Evolutionary conservation across 92 coral and sea anemone genomes (phyloP).

Genomic region (Bergia sp.): DNA sequence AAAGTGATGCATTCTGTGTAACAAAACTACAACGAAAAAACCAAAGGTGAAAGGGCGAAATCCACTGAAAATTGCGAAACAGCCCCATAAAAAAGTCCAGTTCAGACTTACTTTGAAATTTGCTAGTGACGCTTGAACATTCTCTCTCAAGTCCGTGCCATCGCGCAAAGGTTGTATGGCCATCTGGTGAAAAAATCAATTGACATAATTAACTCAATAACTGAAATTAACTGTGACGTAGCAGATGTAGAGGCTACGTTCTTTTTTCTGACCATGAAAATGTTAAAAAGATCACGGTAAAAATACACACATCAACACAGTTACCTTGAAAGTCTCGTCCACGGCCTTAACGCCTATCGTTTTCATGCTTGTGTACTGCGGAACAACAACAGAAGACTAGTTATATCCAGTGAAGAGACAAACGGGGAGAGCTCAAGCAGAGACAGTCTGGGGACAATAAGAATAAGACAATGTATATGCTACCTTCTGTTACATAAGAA

Average conservation of each 20-base stretch:
- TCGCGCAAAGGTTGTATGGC: slow-evolving; percentile 98
- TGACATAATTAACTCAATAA: neutral
- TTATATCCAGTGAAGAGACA: neutral
- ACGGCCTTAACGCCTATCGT: slow-evolving; percentile 91
- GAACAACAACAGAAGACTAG: slow-evolving; percentile 1
- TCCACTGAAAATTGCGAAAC: too few relatives aligned
- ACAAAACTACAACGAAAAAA: too few relatives aligned
- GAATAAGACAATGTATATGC: neutral
- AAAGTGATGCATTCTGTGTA: too few relatives aligned
- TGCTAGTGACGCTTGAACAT: slow-evolving; percentile 86
- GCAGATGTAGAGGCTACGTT: too few relatives aligned
- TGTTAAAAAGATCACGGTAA: too few relatives aligned
- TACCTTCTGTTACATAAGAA: neutral
- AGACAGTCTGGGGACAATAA: neutral
- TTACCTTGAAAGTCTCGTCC: slow-evolving; percentile 97
- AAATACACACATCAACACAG: neutral
- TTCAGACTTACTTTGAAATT: slow-evolving; percentile 77
- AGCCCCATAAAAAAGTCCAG: too few relatives aligned
- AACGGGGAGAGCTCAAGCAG: neutral
- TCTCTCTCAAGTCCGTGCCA: slow-evolving; percentile 97
- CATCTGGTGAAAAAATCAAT: slow-evolving; percentile 53
- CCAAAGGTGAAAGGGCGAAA: too few relatives aligned
- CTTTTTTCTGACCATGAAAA: too few relatives aligned
- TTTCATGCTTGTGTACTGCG: slow-evolving; percentile 98
- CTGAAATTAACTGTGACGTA: too few relatives aligned